A percentile compares a stretch with the other conserved stretches of the same genome.
phyloP scores from a whole-genome alignment of 2,888 invertebrate species.

The Clivina fossor region DNA sequence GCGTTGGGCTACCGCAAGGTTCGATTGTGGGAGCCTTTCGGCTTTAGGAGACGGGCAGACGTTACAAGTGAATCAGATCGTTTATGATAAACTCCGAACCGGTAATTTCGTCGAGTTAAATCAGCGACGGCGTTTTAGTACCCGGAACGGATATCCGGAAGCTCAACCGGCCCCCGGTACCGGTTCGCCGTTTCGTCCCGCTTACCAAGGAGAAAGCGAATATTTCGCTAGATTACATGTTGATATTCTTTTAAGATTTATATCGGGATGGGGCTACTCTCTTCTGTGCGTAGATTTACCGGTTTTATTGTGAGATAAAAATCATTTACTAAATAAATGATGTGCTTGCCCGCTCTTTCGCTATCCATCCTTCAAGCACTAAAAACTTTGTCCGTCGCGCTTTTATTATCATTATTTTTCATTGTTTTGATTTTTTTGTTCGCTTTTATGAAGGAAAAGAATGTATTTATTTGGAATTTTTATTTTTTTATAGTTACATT shows the following conservation, averaged over 20 bases:
- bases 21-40: background rate
- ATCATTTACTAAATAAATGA: slow-evolving; percentile 18
- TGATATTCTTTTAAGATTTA: slow-evolving; percentile 25
- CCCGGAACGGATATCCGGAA: slow-evolving; percentile 30
- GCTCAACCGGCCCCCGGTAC: slow-evolving; percentile 4
- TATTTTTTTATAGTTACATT: too few relatives aligned
- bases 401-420: too few relatives aligned
- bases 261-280: slow-evolving; percentile 8
- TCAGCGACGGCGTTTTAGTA: slow-evolving; percentile 15
- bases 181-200: too few relatives aligned
- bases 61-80: slow-evolving; percentile 27
- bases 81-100: slow-evolving; percentile 29
- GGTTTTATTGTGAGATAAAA: slow-evolving; percentile 17
- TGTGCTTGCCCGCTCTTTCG: too few relatives aligned
- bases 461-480: too few relatives aligned
- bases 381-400: too few relatives aligned
- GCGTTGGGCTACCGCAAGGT: background rate
- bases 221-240: slow-evolving; percentile 21
- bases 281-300: background rate
- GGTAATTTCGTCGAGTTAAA: slow-evolving; percentile 28
- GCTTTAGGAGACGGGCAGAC: background rate
- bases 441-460: too few relatives aligned
- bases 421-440: too few relatives aligned
- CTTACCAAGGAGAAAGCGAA: too few relatives aligned
- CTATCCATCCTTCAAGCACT: too few relatives aligned